A percentile compares a stretch with the other conserved stretches of the same genome.
These are phyloP conservation scores for Hanleya hanleyi DNA, from an alignment of 2,888 invertebrate genomes.

Conservation along the genomic window DNA sequence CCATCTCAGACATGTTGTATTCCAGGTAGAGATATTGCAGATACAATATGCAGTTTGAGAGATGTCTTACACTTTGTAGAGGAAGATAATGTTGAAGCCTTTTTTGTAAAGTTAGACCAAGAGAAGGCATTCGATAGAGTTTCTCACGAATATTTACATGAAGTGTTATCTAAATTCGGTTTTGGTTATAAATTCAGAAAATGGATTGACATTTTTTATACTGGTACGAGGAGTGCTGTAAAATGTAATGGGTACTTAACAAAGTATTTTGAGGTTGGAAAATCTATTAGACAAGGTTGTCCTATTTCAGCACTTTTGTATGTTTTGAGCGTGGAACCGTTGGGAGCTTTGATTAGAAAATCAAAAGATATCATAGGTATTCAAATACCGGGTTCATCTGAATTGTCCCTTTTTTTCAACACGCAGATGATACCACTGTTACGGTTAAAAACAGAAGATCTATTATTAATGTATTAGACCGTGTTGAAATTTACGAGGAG, in stretches of 20 bases:
- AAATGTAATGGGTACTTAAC: background rate
- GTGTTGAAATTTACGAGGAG: background rate
- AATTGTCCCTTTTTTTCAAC: background rate
- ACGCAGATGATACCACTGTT: background rate
- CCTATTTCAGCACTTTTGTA: background rate
- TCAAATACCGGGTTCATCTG: background rate
- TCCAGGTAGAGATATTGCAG: background rate
- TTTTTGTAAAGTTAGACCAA: background rate
- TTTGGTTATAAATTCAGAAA: conserved; percentile 5
- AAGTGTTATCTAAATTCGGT: background rate
- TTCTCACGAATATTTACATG: background rate
- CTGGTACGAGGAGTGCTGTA: background rate
- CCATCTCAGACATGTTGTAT: background rate
- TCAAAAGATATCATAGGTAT: background rate
- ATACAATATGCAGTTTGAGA: background rate
- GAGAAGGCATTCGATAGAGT: conserved; percentile 9
- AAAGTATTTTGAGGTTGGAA: background rate
- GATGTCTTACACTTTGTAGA: background rate
- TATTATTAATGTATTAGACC: background rate
- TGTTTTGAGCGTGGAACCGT: background rate
- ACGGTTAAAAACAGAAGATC: background rate
- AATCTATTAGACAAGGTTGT: conserved; percentile 6
- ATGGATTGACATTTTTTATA: background rate
- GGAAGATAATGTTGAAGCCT: background rate
- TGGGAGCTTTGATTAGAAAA: background rate